Evolutionary conservation across 53 echinoderm and acorn worm species (phyloP).

Genomic region (Antedon mediterranea): DNA sequence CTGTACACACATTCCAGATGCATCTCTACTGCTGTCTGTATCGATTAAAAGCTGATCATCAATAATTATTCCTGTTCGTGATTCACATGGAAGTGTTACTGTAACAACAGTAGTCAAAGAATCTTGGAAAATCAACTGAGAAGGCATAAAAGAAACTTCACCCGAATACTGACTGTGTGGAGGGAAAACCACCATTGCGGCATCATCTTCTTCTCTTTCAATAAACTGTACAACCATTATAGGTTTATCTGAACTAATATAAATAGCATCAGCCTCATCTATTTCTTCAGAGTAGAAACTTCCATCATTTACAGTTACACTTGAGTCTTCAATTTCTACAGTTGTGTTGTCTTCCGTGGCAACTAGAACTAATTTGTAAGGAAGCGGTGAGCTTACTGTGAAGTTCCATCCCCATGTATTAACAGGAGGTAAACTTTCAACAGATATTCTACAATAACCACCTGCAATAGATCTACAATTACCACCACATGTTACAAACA

Average conservation of each 20-base stretch:
- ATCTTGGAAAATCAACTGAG: neutral
- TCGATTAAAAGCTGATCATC: neutral
- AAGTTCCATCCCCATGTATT: neutral
- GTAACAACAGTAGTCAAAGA: neutral
- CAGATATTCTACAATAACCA: neutral
- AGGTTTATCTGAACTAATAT: neutral
- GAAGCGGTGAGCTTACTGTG: neutral
- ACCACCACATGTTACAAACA: neutral
- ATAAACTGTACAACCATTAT: neutral
- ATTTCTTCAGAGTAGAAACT: neutral
- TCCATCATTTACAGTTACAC: neutral
- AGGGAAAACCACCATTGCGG: neutral
- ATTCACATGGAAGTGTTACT: neutral
- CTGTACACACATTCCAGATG: neutral
- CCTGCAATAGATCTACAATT: neutral
- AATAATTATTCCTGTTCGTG: neutral
- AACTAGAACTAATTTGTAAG: neutral
- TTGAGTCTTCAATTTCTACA: neutral
- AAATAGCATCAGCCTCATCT: neutral
- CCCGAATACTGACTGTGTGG: neutral
- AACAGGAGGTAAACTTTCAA: neutral
- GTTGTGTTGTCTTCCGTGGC: neutral
- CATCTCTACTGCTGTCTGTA: neutral
- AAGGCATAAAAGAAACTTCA: neutral
- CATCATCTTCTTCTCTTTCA: neutral